Evolutionary conservation across 2,888 invertebrate genomes (phyloP).

Genomic region (Pomacea canaliculata): DNA sequence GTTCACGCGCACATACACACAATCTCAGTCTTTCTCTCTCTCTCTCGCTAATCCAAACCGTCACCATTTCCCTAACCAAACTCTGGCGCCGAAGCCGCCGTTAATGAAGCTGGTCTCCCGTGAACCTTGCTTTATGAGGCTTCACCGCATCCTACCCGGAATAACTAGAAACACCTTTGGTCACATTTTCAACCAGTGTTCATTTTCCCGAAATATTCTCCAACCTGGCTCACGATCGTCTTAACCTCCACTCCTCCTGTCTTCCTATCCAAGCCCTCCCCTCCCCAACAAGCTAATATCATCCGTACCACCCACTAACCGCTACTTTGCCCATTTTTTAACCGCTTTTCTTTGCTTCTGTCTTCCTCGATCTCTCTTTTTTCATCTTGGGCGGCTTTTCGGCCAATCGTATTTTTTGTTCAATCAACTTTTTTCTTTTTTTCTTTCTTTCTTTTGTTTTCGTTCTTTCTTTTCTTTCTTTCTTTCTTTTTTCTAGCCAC

Average conservation of each 20-base stretch:
- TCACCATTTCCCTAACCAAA: too few species aligned
- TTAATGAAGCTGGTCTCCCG: too few species aligned
- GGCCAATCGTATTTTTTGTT: not conserved
- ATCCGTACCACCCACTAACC: not conserved
- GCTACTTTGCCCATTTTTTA: not conserved
- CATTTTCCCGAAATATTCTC: too few species aligned
- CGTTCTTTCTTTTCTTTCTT: not conserved
- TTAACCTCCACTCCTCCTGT: not conserved
- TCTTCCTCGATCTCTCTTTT: not conserved
- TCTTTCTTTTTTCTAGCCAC: not conserved
- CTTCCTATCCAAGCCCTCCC: not conserved
- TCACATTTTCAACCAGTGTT: too few species aligned
- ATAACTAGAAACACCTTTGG: too few species aligned
- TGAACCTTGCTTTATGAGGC: too few species aligned
- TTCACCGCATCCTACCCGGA: too few species aligned
- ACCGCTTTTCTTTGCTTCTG: not conserved
- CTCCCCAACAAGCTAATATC: not conserved
- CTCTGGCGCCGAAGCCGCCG: too few species aligned
- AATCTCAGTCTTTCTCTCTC: not conserved
- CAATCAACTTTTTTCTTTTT: too few species aligned
- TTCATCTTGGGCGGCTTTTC: not conserved
- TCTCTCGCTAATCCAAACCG: too few species aligned
- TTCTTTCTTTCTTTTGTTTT: too few species aligned
- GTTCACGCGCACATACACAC: not conserved
- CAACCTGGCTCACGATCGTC: too few species aligned